Evolutionary conservation across 2,113 vertebrate species (phyloP).

Genomic region (Brachypteracias leptosomus): DNA sequence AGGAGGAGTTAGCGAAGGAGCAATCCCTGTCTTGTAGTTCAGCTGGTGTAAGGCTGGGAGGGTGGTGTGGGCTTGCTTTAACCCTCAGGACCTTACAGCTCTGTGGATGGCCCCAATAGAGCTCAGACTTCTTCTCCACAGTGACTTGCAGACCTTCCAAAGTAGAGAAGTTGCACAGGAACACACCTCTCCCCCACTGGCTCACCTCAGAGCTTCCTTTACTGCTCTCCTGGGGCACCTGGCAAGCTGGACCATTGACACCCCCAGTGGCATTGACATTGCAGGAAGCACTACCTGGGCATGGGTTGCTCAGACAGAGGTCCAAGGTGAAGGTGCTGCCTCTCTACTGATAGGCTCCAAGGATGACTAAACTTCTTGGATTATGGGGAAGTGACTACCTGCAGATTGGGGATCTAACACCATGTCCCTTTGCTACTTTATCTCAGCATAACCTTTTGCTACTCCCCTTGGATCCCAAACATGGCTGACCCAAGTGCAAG

Average conservation of each 20-base stretch:
- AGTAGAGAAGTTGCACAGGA: neutral
- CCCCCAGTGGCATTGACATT: accelerated
- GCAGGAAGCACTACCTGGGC: neutral
- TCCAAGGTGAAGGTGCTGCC: neutral
- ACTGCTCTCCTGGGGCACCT: accelerated
- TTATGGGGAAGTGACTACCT: neutral
- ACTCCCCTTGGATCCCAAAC: neutral
- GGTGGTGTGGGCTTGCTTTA: neutral
- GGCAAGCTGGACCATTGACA: neutral
- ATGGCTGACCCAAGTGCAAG: neutral
- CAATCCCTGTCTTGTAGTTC: neutral
- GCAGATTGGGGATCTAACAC: neutral
- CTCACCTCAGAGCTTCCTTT: neutral
- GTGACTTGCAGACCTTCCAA: neutral
- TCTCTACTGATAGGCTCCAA: accelerated
- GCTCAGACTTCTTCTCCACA: neutral
- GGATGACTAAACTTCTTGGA: neutral
- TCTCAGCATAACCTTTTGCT: neutral
- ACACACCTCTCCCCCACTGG: accelerated
- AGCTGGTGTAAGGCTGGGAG: neutral
- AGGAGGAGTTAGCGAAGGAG: neutral
- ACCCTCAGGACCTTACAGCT: accelerated
- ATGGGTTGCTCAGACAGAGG: accelerated
- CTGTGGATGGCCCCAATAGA: neutral
- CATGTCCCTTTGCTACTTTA: neutral